Conservation (phyloP, 1,140 invertebrate genomes). For the Colletes latitarsis region DNA sequence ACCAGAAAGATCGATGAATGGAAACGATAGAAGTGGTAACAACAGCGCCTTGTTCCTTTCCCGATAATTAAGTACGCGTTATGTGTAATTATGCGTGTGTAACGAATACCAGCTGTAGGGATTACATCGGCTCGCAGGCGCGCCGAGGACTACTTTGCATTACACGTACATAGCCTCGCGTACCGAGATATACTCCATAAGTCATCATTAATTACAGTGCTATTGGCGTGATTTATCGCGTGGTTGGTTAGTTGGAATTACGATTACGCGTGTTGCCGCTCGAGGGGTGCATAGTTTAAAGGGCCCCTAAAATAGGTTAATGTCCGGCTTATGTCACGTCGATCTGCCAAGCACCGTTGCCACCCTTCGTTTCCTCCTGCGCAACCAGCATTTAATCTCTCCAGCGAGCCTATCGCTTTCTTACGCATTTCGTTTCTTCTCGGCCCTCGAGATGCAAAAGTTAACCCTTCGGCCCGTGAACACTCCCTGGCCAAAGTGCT, state of each 20-base stretch:
- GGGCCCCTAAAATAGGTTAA: neutral
- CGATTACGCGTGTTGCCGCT: conserved; percentile 39
- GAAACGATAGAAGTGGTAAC: neutral
- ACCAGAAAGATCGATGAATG: conserved; percentile 9
- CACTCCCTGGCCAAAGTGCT: too few species aligned
- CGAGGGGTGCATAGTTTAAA: neutral
- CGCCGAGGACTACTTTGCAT: conserved; percentile 24
- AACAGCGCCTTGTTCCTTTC: neutral
- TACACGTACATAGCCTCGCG: neutral
- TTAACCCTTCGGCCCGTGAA: too few species aligned
- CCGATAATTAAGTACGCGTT: conserved; percentile 32
- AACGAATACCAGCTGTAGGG: conserved; percentile 15
- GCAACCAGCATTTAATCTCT: neutral
- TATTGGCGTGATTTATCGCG: conserved; percentile 45
- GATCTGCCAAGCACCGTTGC: neutral
- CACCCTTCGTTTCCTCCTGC: neutral
- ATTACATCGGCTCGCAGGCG: neutral
- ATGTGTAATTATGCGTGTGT: conserved; percentile 18
- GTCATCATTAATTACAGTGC: conserved; percentile 39
- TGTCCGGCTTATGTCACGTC: neutral
- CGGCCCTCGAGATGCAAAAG: too few species aligned
- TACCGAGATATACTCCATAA: conserved; percentile 21
- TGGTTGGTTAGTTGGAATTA: conserved; percentile 47
- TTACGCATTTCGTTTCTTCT: too few species aligned
- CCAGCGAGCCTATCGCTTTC: neutral